Base-by-base conservation (phyloP, 2,113 vertebrate species). In the Halcyon malimbica region DNA sequence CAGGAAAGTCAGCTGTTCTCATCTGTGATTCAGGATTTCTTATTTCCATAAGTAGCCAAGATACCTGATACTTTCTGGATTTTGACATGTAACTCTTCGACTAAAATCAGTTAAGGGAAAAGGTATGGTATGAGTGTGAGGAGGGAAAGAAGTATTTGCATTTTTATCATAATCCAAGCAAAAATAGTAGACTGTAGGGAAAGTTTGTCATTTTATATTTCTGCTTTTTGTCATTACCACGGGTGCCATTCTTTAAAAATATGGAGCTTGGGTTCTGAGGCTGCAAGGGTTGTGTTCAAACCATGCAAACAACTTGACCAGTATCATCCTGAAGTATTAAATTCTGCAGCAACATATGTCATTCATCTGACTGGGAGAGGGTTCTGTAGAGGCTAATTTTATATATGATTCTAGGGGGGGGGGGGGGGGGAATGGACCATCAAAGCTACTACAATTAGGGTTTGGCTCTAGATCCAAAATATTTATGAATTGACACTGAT, bases 401-500 rank as follows among this genome's bases (percentile, higher is more conserved):
- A 31, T n/a, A 51, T 89, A 19, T 41, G n/a, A 90, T 89, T 95
- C 48, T 29, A 48, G 6, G 42, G 42, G 42, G 42, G 20, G 15
- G 60, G 6, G 42, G 42, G 42, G 42, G 20, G 15, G 60, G 35
- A 35, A 2, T 68, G 84, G 74, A 89, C 86, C 91, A 96, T 97
- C 75, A 91, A 96, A 96, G 67, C 95, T 87, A 67, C 64, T 94
- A 88, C 56, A 91, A 84, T 76, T 97, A 74, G 56, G 44, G 87
- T 86, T 94, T 87, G 70, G 94, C 88, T 94, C 64, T 87, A 70
- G 14, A 82, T 81, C 59, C 87, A 94, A 95, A 97, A 95, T 96
- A 96, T 95, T 97, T 97, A 90, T 95, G 60, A 94, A 83, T 71
- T 73, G 81, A 89, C 35, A 51, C 37, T 96, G 92, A 85, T 87